Conservation (phyloP, 2,888 invertebrate genomes). For the Morinoia aosen region DNA sequence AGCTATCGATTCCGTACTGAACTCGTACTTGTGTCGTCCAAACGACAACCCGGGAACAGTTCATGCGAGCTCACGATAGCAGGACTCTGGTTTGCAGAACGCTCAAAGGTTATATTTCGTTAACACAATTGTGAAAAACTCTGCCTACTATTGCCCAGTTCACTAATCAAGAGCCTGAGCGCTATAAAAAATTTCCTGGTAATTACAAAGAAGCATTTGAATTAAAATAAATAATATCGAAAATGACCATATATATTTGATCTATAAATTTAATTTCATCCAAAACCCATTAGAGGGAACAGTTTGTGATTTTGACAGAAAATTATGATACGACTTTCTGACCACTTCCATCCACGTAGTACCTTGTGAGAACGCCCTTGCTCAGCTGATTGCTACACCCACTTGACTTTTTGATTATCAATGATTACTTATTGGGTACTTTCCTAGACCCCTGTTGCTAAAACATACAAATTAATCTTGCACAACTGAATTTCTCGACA, state of each 20-base stretch:
- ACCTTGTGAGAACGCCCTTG: background rate
- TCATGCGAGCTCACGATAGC: no score
- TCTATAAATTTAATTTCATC: background rate
- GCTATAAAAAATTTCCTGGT: no score
- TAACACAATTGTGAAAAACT: no score
- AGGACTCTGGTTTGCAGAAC: no score
- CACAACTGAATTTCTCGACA: background rate
- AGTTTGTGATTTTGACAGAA: background rate
- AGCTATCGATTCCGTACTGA: no score
- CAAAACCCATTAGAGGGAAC: background rate
- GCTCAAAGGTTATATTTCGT: no score
- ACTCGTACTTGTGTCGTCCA: no score
- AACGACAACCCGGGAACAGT: no score
- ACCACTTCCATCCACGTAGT: background rate
- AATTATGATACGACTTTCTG: background rate
- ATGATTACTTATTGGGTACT: background rate
- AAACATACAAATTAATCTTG: background rate
- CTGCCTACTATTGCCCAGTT: no score
- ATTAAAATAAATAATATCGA: background rate
- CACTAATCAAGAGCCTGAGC: no score
- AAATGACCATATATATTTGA: background rate
- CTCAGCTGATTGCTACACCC: background rate
- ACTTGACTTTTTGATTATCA: background rate
- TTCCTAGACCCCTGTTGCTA: background rate
- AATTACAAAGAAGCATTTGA: background rate